Conservation (phyloP, 92 coral and sea anemone species). For the Epizoanthus illoricatus region DNA sequence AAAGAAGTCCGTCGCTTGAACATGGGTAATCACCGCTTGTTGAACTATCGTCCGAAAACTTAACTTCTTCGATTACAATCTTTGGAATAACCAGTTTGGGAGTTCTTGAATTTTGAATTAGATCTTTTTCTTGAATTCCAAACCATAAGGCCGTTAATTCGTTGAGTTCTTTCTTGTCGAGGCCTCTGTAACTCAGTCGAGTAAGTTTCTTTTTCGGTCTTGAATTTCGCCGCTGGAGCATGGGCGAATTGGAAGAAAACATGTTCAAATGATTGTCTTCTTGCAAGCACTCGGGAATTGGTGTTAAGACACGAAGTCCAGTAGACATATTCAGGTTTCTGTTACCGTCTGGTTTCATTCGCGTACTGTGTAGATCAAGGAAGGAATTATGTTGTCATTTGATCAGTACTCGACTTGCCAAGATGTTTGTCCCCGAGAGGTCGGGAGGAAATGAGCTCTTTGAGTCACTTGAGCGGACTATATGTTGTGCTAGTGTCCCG, state of each 20-base stretch:
- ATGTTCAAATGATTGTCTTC: constrained; percentile 21
- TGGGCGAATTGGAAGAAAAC: constrained; percentile 27
- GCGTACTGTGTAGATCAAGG: neutral
- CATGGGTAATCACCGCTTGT: constrained; percentile 8
- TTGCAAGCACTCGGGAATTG: constrained; percentile 39
- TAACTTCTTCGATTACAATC: constrained; percentile 60
- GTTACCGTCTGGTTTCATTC: constrained; percentile 27
- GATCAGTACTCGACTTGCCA: neutral
- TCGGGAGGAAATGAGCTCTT: constrained; percentile 24
- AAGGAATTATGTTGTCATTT: neutral
- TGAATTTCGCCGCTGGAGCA: constrained; percentile 29
- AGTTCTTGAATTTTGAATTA: constrained; percentile 12
- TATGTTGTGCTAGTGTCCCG: neutral
- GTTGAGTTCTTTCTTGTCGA: constrained; percentile 21
- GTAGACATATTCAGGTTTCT: neutral
- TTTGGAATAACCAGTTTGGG: constrained; percentile 49
- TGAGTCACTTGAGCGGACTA: neutral
- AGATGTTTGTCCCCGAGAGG: constrained; percentile 20
- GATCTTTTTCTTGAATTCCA: constrained; percentile 13
- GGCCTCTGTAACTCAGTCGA: constrained; percentile 47
- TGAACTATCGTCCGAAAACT: constrained; percentile 43
- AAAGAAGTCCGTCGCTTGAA: constrained; percentile 6
- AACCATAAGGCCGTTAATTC: constrained; percentile 26
- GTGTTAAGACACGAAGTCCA: constrained; percentile 22
- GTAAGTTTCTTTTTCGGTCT: constrained; percentile 80